These are phyloP conservation scores for Nudaria mundana DNA, from an alignment of 2,888 invertebrate species.

Conservation along the genomic window DNA sequence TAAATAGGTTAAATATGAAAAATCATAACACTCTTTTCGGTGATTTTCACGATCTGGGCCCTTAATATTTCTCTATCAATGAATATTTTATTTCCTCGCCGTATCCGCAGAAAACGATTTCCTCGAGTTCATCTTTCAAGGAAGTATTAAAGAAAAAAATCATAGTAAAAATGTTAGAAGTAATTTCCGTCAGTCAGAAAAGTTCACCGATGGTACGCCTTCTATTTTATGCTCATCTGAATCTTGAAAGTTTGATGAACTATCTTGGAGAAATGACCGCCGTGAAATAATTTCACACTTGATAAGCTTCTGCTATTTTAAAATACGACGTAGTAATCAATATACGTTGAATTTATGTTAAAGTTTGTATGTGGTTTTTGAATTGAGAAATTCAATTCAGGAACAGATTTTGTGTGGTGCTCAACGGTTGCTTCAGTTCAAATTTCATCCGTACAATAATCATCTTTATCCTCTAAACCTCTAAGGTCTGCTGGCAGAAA, in stretches of 20 bases:
- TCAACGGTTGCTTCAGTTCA: too few relatives aligned
- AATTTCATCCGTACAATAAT: too few relatives aligned
- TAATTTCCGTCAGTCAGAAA: constrained; percentile 34
- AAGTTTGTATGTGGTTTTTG: background rate
- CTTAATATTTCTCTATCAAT: background rate
- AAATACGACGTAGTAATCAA: constrained; percentile 23
- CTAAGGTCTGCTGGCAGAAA: too few relatives aligned
- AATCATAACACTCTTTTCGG: too few relatives aligned
- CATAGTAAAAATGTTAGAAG: constrained; percentile 28
- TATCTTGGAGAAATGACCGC: constrained; percentile 48
- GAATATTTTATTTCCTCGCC: too few relatives aligned
- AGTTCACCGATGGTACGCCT: constrained; percentile 32
- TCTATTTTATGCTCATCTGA: constrained; percentile 59
- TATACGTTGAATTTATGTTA: background rate
- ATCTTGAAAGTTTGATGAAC: constrained; percentile 56
- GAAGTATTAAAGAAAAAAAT: constrained; percentile 21
- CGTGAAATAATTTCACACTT: constrained; percentile 63
- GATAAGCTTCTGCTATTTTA: constrained; percentile 45
- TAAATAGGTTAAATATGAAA: too few relatives aligned
- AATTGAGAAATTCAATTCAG: too few relatives aligned
- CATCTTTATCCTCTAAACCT: too few relatives aligned
- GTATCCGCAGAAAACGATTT: background rate
- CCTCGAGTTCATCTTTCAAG: constrained; percentile 13
- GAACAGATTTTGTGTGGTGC: too few relatives aligned
- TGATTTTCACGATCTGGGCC: too few relatives aligned